Percentiles rank a stretch among this genome's conserved stretches.
Evolutionary conservation across 37 sponge, comb jelly and placozoan genomes (phyloP).

Genomic region (Geodia barretti): DNA sequence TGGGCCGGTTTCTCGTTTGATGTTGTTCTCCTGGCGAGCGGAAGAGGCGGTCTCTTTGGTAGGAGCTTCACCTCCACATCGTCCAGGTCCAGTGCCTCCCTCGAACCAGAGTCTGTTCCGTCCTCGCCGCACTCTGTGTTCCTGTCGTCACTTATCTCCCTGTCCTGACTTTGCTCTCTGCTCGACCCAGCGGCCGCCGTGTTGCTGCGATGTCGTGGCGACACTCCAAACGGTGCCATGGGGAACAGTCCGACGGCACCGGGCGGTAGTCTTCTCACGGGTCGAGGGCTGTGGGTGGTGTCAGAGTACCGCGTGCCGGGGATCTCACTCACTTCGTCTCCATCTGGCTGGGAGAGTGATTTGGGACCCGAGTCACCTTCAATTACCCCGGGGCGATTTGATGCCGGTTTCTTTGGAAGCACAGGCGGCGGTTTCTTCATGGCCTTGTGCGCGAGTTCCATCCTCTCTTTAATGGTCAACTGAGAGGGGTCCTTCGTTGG

Average conservation of each 20-base stretch:
- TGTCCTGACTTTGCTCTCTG: background rate
- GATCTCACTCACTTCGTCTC: background rate
- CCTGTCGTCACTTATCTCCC: background rate
- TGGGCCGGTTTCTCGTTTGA: background rate
- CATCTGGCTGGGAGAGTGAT: background rate
- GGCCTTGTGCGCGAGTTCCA: slow-evolving; percentile 21
- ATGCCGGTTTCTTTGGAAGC: background rate
- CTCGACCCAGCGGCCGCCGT: background rate
- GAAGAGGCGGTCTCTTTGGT: background rate
- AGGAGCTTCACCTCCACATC: background rate
- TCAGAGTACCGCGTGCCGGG: background rate
- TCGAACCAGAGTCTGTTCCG: background rate
- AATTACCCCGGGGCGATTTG: background rate
- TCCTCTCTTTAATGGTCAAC: slow-evolving; percentile 19
- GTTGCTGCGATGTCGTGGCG: background rate
- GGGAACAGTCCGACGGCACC: background rate
- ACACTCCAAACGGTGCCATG: background rate
- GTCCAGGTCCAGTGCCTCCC: background rate
- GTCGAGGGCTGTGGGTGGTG: background rate
- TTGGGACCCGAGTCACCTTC: background rate
- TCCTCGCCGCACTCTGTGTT: background rate
- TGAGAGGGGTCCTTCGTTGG: slow-evolving; percentile 15
- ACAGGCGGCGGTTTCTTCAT: slow-evolving; percentile 6
- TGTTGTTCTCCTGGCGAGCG: background rate
- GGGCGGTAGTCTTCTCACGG: background rate